Base-by-base conservation (phyloP, 1,140 invertebrate species). In the Trypoxylus dichotomus region DNA sequence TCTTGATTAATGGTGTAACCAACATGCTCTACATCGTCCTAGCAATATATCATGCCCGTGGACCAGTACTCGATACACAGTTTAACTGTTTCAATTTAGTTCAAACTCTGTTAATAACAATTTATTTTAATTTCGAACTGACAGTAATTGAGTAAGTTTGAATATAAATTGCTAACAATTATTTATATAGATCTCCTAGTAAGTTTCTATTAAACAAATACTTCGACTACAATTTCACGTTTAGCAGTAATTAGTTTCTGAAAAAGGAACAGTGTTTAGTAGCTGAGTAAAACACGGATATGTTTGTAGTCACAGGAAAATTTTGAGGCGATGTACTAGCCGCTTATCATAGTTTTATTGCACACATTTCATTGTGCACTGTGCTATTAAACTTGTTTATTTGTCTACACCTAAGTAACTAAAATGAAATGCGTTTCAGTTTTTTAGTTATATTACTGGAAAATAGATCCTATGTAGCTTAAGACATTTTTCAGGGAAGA, bases 11-110 rank as follows among this genome's bases (percentile, higher is more conserved):
- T 83, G 83, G 80, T 79, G 47, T 78, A 77, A 78, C 77, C 80
- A 83, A 82, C 82, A 83, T 83, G 82, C 82, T 83, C 77, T 80
- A 82, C 83, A 83, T 83, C 82, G 83, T 79, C 79, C 83, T 82
- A 80, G 80, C 79, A 81, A 83, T 83, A 83, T 83, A 83, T 83
- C 82, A 83, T 74, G 72, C 29, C 37, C 72, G 37, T 74, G 29
- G 72, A 74, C 72, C 37, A 42, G 72, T 74, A 42, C n/a, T 41
- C 72, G 72, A 74, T 74, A 74, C 72, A 74, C 27, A 42, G 72
- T 74, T 74, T 74, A 74, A 74, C 72, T 74, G 72, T 74, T 74
- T 74, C 72, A 32, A 74, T 74, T 74, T 74, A 42, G 63, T 32
- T 27, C 29, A 32, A 32, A 71, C 25, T 24, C 13, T 32, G 63